Evolutionary conservation across 2,797 vertebrate genomes (phyloP), one percentile per base, ranked within the genome.

Genomic region (Cyprinella venusta): DNA sequence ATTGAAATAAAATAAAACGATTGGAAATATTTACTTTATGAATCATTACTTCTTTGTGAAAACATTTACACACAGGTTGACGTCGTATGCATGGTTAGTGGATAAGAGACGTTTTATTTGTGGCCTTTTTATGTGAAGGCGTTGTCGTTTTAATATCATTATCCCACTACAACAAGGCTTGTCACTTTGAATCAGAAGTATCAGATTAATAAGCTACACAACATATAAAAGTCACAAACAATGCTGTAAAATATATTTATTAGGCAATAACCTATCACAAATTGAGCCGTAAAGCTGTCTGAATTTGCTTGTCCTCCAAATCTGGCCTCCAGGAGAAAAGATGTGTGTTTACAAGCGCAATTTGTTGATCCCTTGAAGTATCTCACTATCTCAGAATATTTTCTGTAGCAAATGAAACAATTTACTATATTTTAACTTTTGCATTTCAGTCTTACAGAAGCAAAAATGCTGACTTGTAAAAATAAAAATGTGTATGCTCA

Each of bases 191-290:
- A 86, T 33, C n/a, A 77, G 30, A 76, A 68, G 69, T 26, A 69
- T 48, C 40, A 36, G 56, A 83, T 78, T 83, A 71, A 83, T 78
- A 71, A 68, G 67, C 50, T 68, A 76, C 63, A 80, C 74, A 83
- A 79, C 71, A 76, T 52, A 59, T 70, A 42, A 61, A 85, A 26
- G 72, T 84, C 50, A 78, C 48, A 79, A 87, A 79, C 70, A 80
- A 76, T 15, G 56, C 54, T 65, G 72, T 87, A 84, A 88, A 87
- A 68, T 40, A 30, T 52, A 84, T 87, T 88, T 88, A 88, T 76
- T 83, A 33, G 71, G 77, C 86, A 80, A 76, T 85, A 87, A 86
- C 54, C 82, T 79, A 75, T 79, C 84, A 77, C 79, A 82, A 84
- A 87, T 68, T 76, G 65, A 77, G 33, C 77, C 36, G 61, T 86